phyloP scores from a whole-genome alignment of 2,797 vertebrate species.

The Lutjanus argentimaculatus region DNA sequence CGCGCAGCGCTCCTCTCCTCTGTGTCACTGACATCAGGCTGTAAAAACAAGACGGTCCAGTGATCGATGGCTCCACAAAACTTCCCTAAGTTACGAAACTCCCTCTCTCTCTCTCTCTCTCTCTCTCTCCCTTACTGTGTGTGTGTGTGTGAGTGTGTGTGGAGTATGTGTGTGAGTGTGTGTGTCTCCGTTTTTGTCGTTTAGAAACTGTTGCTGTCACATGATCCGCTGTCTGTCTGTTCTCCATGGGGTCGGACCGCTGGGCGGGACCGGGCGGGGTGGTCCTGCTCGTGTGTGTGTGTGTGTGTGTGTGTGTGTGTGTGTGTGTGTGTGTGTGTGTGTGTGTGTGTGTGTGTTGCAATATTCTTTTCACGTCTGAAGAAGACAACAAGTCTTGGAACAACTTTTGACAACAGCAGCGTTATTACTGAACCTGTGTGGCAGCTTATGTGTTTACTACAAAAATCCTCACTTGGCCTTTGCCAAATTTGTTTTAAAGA shows the following conservation, averaged over 20 bases:
- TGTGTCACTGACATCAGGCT: conserved; percentile 59
- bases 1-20: conserved; percentile 27
- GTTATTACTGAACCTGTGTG: background rate
- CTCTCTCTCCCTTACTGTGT: background rate
- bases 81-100: conserved; percentile 75
- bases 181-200: conserved; percentile 41
- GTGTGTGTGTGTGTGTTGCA: conserved; percentile 20
- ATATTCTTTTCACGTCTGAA: conserved; percentile 33
- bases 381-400: conserved; percentile 7
- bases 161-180: background rate
- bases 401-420: background rate
- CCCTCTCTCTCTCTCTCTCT: conserved; percentile 12
- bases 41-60: conserved; percentile 42
- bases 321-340: conserved; percentile 13
- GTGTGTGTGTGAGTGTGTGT: background rate
- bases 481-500: background rate
- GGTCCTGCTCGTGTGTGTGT: conserved; percentile 27
- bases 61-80: conserved; percentile 67
- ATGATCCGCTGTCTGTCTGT: conserved; percentile 71
- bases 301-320: background rate
- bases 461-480: background rate
- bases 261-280: conserved; percentile 76
- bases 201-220: conserved; percentile 76
- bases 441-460: background rate
- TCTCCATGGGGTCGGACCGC: conserved; percentile 67